phyloP scores from a whole-genome alignment of 1,140 invertebrate genomes.

The Tenebrio molitor region DNA sequence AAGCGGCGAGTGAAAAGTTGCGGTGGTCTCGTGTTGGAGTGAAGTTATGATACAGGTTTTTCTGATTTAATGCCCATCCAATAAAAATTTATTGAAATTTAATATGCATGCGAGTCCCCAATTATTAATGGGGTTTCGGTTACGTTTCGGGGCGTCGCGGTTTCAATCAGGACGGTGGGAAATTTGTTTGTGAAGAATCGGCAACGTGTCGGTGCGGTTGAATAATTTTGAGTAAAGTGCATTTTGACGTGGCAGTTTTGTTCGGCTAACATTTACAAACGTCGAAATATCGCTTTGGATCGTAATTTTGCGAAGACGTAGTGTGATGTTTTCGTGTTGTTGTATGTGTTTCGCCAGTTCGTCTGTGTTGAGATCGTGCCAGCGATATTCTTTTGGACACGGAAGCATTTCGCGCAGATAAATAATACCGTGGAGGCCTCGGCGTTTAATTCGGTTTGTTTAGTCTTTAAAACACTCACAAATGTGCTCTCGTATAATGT shows the following conservation, averaged over 20 bases:
- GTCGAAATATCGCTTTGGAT: slow-evolving; percentile 4
- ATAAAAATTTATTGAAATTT: slow-evolving; percentile 29
- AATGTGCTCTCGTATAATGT: slow-evolving; percentile 41
- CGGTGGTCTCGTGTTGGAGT: background rate
- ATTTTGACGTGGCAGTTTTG: slow-evolving; percentile 14
- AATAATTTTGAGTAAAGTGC: slow-evolving; percentile 16
- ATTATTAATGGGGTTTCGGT: background rate
- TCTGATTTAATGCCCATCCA: slow-evolving; percentile 18
- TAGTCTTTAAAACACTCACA: slow-evolving; percentile 46
- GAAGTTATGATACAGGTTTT: slow-evolving; percentile 11
- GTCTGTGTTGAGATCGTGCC: slow-evolving; percentile 30
- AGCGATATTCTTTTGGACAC: slow-evolving; percentile 36
- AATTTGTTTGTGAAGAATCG: too few relatives aligned
- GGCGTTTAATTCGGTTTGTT: slow-evolving; percentile 45
- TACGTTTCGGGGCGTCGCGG: background rate
- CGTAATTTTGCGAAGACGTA: slow-evolving; percentile 6
- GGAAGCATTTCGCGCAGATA: slow-evolving; percentile 42
- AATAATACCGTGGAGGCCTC: slow-evolving; percentile 32
- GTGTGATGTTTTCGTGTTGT: slow-evolving; percentile 9
- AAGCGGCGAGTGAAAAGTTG: background rate
- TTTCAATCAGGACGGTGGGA: background rate
- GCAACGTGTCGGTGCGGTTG: background rate
- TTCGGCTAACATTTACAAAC: background rate
- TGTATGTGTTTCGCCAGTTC: slow-evolving; percentile 19
- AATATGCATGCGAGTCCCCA: background rate